Evolutionary conservation across 2,797 vertebrate genomes (phyloP).

Genomic region (Galaxias olidus): DNA sequence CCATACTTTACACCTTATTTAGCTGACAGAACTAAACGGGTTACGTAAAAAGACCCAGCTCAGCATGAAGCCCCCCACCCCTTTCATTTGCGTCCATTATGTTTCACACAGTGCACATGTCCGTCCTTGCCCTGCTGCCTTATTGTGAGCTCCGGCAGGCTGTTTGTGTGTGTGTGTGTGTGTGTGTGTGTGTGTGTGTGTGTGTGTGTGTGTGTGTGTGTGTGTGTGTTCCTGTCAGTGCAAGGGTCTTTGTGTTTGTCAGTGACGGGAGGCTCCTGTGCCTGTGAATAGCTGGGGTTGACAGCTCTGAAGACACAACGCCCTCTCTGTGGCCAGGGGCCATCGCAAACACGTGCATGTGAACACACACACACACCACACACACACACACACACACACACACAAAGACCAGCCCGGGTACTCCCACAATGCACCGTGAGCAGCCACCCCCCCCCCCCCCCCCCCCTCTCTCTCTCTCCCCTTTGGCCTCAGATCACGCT

Average conservation of each 20-base stretch:
- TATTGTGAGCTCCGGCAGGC: neutral
- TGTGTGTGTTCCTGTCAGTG: neutral
- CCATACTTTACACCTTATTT: no score
- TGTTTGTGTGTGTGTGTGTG: neutral
- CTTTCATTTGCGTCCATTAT: slow-evolving; percentile 8
- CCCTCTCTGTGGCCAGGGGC: slow-evolving; percentile 26
- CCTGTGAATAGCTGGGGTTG: slow-evolving; percentile 27
- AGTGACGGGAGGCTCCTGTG: slow-evolving; percentile 11
- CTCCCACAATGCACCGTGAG: slow-evolving; percentile 37
- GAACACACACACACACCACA: slow-evolving; percentile 7
- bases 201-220: neutral
- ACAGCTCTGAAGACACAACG: slow-evolving; percentile 26
- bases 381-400: slow-evolving; percentile 11
- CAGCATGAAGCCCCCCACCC: no score
- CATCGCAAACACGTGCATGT: slow-evolving; percentile 5
- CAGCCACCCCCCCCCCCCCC: neutral
- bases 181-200: slow-evolving; percentile 10
- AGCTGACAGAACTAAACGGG: no score
- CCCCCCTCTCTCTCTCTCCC: slow-evolving; percentile 11
- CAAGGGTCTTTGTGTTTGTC: slow-evolving; percentile 22
- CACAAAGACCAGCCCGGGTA: slow-evolving; percentile 14
- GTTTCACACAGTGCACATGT: slow-evolving; percentile 1
- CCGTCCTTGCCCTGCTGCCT: slow-evolving; percentile 18
- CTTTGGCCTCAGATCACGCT: slow-evolving; percentile 35
- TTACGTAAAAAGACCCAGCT: no score